Percentiles rank a stretch among this genome's conserved stretches.
Conservation (phyloP, 2,888 invertebrate genomes). For the Aleiodes leptofemur region DNA sequence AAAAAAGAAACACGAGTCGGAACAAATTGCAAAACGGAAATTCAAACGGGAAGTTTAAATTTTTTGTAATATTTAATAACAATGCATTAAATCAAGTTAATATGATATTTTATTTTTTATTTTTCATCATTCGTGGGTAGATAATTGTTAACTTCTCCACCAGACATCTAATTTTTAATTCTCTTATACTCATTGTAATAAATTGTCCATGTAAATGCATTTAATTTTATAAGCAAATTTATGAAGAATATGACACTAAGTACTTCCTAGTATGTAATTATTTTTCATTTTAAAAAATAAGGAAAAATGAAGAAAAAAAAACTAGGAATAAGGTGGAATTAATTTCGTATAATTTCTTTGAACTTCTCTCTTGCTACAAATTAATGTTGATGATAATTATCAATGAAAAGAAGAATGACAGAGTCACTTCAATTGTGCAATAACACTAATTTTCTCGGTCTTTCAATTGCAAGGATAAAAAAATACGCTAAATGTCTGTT, state of each 20-base stretch:
- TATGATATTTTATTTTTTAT: neutral
- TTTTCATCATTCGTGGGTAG: conserved; percentile 13
- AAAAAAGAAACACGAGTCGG: neutral
- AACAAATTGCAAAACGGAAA: conserved; percentile 14
- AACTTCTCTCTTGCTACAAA: no score
- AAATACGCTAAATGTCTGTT: neutral
- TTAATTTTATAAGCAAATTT: neutral
- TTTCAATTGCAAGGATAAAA: no score
- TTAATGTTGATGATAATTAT: no score
- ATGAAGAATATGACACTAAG: neutral
- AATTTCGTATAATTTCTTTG: no score
- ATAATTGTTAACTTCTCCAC: neutral
- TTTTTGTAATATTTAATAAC: conserved; percentile 8
- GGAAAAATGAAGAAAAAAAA: no score
- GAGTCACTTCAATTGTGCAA: no score
- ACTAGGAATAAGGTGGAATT: no score
- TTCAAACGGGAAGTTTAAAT: conserved; percentile 24
- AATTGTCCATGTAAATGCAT: neutral
- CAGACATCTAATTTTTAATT: conserved; percentile 16
- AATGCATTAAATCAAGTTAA: neutral
- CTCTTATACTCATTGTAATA: conserved; percentile 2
- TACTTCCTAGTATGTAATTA: no score
- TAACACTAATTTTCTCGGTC: no score
- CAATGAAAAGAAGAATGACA: no score
- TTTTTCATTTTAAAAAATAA: no score